phyloP scores from a whole-genome alignment of 2,888 invertebrate species.

The Nudaria mundana region DNA sequence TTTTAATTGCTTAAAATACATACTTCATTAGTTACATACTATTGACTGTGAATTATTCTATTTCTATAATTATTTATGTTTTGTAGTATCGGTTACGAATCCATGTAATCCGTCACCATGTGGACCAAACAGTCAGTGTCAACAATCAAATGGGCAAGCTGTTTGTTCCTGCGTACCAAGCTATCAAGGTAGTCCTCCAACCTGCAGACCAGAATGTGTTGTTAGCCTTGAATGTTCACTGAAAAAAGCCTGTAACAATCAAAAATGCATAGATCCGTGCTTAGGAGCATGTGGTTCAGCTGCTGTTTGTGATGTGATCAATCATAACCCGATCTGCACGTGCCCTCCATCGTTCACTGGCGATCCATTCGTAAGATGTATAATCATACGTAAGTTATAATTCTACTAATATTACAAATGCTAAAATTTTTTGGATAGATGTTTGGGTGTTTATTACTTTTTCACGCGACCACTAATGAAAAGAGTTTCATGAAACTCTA shows the following conservation, averaged over 20 bases:
- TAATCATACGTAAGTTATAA: conserved; percentile 62
- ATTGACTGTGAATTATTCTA: too few species aligned
- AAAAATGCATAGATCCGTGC: conserved; percentile 89
- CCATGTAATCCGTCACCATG: conserved; percentile 90
- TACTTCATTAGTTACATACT: not conserved
- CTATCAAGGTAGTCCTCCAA: conserved; percentile 88
- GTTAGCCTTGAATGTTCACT: conserved; percentile 87
- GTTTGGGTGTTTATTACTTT: too few species aligned
- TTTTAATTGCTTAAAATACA: not conserved
- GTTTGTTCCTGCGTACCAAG: conserved; percentile 88
- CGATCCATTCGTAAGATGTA: conserved; percentile 88
- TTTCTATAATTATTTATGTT: conserved; percentile 7
- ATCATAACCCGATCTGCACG: conserved; percentile 89
- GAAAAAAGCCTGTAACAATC: conserved; percentile 86
- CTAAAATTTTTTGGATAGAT: too few species aligned
- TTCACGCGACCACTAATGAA: too few species aligned
- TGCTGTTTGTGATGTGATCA: conserved; percentile 87
- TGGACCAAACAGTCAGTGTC: conserved; percentile 88
- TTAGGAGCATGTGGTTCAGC: conserved; percentile 88
- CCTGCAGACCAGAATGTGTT: conserved; percentile 89
- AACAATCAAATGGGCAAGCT: conserved; percentile 84
- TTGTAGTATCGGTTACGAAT: conserved; percentile 65
- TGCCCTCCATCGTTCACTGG: conserved; percentile 88
- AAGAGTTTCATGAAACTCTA: too few species aligned
- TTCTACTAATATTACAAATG: too few species aligned